A percentile compares a stretch with the other conserved stretches of the same genome.
phyloP scores from a whole-genome alignment of 2,888 invertebrate genomes.

The Sicus ferrugineus region DNA sequence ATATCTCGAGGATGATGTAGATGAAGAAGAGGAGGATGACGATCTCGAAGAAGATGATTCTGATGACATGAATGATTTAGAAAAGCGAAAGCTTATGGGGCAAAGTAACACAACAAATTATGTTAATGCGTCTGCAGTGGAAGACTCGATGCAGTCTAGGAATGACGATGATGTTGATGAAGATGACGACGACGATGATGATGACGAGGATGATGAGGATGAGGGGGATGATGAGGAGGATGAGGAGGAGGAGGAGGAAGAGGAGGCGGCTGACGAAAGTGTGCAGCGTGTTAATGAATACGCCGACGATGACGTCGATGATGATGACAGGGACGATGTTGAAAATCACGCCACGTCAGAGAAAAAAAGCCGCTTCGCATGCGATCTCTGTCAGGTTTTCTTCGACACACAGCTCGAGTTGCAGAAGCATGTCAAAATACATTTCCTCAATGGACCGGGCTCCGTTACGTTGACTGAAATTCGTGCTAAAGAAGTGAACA shows the following conservation, averaged over 20 bases:
- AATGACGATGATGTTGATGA: slow-evolving; percentile 14
- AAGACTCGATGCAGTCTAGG: slow-evolving; percentile 6
- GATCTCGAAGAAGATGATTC: slow-evolving; percentile 39
- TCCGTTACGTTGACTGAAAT: slow-evolving; percentile 54
- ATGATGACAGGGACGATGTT: slow-evolving; percentile 33
- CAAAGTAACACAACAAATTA: slow-evolving; percentile 37
- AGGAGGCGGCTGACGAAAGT: background rate
- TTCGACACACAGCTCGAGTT: slow-evolving; percentile 62
- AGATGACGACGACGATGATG: slow-evolving; percentile 12
- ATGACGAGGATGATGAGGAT: slow-evolving; percentile 17
- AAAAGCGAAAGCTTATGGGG: slow-evolving; percentile 44
- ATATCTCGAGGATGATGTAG: slow-evolving; percentile 37
- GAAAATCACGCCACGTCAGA: slow-evolving; percentile 33
- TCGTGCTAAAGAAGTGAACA: slow-evolving; percentile 44
- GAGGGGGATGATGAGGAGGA: slow-evolving; percentile 18
- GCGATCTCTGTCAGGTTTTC: slow-evolving; percentile 63
- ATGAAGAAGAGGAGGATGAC: slow-evolving; percentile 41
- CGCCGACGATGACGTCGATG: slow-evolving; percentile 11
- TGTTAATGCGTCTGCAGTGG: slow-evolving; percentile 37
- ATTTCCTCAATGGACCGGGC: slow-evolving; percentile 63
- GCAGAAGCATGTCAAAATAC: slow-evolving; percentile 63
- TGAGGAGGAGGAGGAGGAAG: background rate
- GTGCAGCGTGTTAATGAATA: background rate
- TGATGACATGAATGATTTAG: slow-evolving; percentile 43
- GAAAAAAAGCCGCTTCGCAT: slow-evolving; percentile 55